phyloP scores from a whole-genome alignment of 2,797 vertebrate genomes.

The Rhabdophis nuchalis region DNA sequence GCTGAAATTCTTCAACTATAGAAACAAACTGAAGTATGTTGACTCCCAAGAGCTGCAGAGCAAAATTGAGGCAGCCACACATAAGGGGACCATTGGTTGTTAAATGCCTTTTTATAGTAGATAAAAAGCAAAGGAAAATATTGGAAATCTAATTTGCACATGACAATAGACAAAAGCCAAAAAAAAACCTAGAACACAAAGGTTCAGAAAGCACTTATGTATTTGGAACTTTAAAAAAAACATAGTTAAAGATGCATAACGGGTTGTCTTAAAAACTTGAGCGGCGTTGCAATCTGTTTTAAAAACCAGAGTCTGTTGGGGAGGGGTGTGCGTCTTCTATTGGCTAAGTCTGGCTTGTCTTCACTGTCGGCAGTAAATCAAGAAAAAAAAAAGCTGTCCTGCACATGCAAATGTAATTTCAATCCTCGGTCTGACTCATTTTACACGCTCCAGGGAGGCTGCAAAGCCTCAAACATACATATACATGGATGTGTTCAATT shows the following conservation, averaged over 20 bases:
- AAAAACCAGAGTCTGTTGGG: background rate
- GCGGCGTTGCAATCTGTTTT: background rate
- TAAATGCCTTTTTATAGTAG: background rate
- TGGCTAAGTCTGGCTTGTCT: background rate
- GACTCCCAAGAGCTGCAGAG: background rate
- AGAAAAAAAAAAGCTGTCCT: background rate
- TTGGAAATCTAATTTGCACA: background rate
- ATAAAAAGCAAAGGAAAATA: background rate
- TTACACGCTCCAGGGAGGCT: background rate
- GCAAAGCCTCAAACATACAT: background rate
- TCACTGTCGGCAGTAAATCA: background rate
- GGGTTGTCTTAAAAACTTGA: background rate
- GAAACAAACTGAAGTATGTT: background rate
- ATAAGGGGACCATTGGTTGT: background rate
- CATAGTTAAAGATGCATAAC: background rate
- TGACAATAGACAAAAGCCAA: background rate
- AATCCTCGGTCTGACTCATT: background rate
- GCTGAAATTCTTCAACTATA: background rate
- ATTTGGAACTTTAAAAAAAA: constrained; percentile 6
- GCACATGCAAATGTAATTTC: background rate
- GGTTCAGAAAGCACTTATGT: background rate
- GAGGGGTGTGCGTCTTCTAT: background rate
- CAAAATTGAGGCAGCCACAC: background rate
- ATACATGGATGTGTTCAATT: background rate
- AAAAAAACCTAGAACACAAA: no score